Evolutionary conservation across 2,888 invertebrate species (phyloP), one percentile per base, ranked within the genome.

Genomic region (Clusia tigrina): DNA sequence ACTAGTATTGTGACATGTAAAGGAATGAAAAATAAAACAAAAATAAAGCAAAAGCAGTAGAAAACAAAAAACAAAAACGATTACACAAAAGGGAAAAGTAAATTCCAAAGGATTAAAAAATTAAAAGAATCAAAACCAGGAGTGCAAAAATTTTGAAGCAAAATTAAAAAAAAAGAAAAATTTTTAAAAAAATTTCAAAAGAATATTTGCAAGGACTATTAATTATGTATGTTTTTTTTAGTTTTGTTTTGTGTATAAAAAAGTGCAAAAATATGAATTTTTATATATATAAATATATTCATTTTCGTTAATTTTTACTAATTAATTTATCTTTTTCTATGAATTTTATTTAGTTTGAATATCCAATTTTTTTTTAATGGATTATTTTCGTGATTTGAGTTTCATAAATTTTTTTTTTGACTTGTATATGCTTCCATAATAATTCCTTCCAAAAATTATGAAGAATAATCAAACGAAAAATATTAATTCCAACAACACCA

Each of bases 381-480:
- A n/a, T n/a, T n/a, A n/a, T n/a, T n/a, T n/a, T n/a, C n/a, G n/a
- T n/a, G n/a, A n/a, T n/a, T 12, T 51, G 18, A 55, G 20, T 32
- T 58, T 51, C 12, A 25, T 32, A 54, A 15, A 32, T 17, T 52
- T 52, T 58, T 38, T 46, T 51, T 51, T 54, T 18, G 37, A n/a
- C n/a, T n/a, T n/a, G n/a, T n/a, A n/a, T n/a, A n/a, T n/a, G n/a
- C n/a, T n/a, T n/a, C n/a, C n/a, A n/a, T n/a, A 60, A 61, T 56
- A 61, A 51, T 73, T 54, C 20, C 54, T 60, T 17, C 10, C 20
- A 52, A 61, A 75, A 78, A 78, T 74, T 78, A 78, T 78, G 78
- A 78, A 76, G 78, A 77, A 77, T 74, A 76, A 74, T 72, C 76
- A 76, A 73, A 69, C 70, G 66, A 75, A 73, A 69, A 74, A 67